Conservation (phyloP, 2,113 vertebrate genomes). For the Rhineura floridana region DNA sequence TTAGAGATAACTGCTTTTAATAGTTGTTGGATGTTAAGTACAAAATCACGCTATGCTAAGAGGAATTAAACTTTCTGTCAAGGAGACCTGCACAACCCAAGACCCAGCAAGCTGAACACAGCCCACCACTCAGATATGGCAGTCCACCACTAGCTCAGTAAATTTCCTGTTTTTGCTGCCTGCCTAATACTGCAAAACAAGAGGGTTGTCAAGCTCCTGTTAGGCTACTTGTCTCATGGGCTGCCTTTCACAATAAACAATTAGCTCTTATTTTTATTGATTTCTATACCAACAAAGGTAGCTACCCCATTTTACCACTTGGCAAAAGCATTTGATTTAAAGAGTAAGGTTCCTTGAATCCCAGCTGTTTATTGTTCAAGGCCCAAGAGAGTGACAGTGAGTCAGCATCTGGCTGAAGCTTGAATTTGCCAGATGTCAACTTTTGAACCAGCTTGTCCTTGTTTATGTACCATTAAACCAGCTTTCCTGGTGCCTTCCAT, state of each 20-base stretch:
- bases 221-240: neutral
- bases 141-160: neutral
- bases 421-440: constrained; percentile 22
- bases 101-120: neutral
- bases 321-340: constrained; percentile 36
- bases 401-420: constrained; percentile 22
- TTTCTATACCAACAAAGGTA: neutral
- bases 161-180: neutral
- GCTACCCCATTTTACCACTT: neutral
- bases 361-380: constrained; percentile 22
- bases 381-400: constrained; percentile 47
- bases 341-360: constrained; percentile 28
- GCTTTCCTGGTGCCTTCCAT: too few species aligned
- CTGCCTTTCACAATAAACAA: neutral
- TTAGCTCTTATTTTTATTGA: neutral
- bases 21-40: neutral
- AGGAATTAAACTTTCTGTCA: neutral
- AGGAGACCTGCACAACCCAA: neutral
- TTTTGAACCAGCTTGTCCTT: neutral
- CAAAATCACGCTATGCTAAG: neutral
- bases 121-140: neutral
- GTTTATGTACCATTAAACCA: neutral
- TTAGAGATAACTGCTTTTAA: neutral
- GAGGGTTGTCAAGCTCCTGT: neutral
- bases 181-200: neutral